A percentile compares a stretch with the other conserved stretches of the same genome.
These are phyloP conservation scores for Rhabditoides inermis DNA, from an alignment of 2,888 invertebrate genomes.

Conservation along the genomic window DNA sequence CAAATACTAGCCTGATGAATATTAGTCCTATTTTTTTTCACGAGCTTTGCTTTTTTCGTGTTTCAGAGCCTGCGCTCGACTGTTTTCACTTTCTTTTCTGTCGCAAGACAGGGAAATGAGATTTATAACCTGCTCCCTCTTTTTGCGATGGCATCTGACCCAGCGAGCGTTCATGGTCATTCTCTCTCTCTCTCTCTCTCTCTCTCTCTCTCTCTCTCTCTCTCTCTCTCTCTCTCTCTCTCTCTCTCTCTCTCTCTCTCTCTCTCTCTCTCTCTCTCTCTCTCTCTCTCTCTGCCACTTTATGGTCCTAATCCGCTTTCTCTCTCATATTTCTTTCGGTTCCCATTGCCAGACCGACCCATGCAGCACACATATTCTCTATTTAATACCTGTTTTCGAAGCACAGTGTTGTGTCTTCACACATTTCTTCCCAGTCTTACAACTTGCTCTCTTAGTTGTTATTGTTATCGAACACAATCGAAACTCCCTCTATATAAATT, in stretches of 20 bases:
- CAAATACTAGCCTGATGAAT: too few relatives aligned
- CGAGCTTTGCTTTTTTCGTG: too few relatives aligned
- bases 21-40: too few relatives aligned
- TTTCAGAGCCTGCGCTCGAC: too few relatives aligned
- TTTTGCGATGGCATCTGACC: too few relatives aligned
- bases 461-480: too few relatives aligned
- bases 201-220: conserved; percentile 5
- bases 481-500: background rate
- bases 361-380: conserved; percentile 2
- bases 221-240: conserved; percentile 6
- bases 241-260: conserved; percentile 6
- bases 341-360: background rate
- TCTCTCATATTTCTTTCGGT: background rate
- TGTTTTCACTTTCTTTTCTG: too few relatives aligned
- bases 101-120: too few relatives aligned
- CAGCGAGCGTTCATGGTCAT: background rate
- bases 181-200: conserved; percentile 1
- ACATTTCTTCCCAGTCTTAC: too few relatives aligned
- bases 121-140: too few relatives aligned
- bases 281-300: background rate
- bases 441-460: too few relatives aligned
- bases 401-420: background rate
- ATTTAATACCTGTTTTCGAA: background rate
- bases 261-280: conserved; percentile 1
- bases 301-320: conserved; percentile 2